Base-by-base conservation (phyloP, 2,888 invertebrate species). In the Eilema griseolum region DNA sequence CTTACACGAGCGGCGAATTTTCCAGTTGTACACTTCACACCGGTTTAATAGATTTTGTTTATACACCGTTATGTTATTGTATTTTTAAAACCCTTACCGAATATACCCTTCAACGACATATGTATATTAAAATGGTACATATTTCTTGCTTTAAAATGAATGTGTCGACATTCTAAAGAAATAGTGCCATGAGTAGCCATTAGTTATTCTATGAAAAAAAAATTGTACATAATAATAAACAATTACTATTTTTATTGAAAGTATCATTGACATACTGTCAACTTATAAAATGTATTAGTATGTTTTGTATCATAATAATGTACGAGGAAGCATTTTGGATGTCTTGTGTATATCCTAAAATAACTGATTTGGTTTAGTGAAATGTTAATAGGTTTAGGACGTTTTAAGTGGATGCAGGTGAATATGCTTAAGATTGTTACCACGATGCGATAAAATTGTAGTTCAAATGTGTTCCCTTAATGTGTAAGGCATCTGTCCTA, bases 151-250 rank as follows among this genome's bases (percentile, higher is more conserved):
- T 87, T 87, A 86, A 87, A 84, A 72, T 71, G 83, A 86, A 88
- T 89, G 85, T 80, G 77, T 70, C 78, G 85, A 81, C 90, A 89
- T 93, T 92, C 88, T 89, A 87, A 90, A 90, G 91, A 89, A 92
- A 92, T 92, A 87, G 93, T 94, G 94, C 94, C 94, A 95, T 94
- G 86, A 77, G 76, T 88, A 89, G 83, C 76, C 73, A 75, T 74
- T 88, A 88, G 85, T 89, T 82, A 83, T 86, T 84, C 73, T 89
- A 88, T 89, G 86, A 90, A 85, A 90, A n/a, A 90, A 11, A 1
- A 89, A 84, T 88, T 95, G 93, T 94, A 94, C 84, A 94, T 81
- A 88, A 89, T 91, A 89, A 88, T 84, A 89, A 88, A 88, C 86
- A 88, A 91, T 85, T 89, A 87, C 83, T 84, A 84, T 79, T 80